Evolutionary conservation across 2,888 invertebrate species (phyloP), one percentile per base, ranked within the genome.

Genomic region (Cryptocheilus praepositus): DNA sequence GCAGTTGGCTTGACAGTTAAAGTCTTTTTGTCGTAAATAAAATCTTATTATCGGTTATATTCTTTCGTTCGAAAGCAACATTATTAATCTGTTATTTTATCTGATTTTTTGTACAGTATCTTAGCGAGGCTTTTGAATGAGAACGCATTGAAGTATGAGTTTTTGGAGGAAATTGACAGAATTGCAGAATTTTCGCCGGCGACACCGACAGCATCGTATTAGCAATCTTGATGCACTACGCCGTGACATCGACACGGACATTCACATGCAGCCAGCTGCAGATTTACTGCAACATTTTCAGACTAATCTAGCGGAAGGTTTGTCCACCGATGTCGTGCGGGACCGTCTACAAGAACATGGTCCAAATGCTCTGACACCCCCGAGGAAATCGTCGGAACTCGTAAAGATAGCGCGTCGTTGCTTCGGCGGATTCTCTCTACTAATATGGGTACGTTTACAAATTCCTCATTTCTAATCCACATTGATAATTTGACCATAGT

Each of bases 331-430:
- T 3, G 90, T 89, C 81, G 95, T 94, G 0, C 90, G 90, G 16
- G 89, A 91, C 61, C 88, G 92, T 2, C 87, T 93, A 2, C 89
- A 89, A 45, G 91, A 92, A 80, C 91, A 93, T 74, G 94, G 94
- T 0, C 91, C 91, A 5, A 95, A 95, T 84, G 90, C 92, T 3
- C 89, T 95, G 43, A 94, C 94, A 0, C 95, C 95, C 1, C 92
- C 94, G 0, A 91, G 92, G 65, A 92, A 92, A 77, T 91, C 92
- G 22, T 93, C 94, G 4, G 93, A 93, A 90, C 92, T 92, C 87
- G 84, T 92, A 80, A 91, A 92, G 90, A 90, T 94, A 82, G 94
- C 89, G 92, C 95, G 13, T 82, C 94, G 80, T 88, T 96, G 70
- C 90, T 96, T 79, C 94, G 95, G 95, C 89, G 83, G 83, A 68